phyloP scores from a whole-genome alignment of 2,888 invertebrate genomes.

The Pammene fasciana region DNA sequence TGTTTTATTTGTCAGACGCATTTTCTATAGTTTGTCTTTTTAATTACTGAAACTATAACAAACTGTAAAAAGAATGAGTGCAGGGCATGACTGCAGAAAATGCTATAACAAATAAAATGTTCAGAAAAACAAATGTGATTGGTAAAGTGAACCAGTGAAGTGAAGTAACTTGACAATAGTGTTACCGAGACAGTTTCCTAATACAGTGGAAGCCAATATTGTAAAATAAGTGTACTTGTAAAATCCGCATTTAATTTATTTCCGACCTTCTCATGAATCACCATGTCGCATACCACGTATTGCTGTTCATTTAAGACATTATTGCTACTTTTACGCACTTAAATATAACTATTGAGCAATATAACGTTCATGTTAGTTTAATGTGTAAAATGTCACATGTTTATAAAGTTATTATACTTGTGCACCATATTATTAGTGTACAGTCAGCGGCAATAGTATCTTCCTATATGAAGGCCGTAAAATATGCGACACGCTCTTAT shows the following conservation, averaged over 20 bases:
- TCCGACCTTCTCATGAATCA: too few relatives aligned
- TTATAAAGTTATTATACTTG: too few relatives aligned
- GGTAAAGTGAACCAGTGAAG: background rate
- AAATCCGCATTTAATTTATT: conserved; percentile 7
- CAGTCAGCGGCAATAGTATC: too few relatives aligned
- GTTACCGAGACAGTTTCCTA: background rate
- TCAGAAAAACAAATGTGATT: background rate
- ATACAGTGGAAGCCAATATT: background rate
- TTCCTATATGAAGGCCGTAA: too few relatives aligned
- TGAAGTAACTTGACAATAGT: conserved; percentile 7
- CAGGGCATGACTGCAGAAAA: background rate
- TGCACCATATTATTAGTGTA: too few relatives aligned
- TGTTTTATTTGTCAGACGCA: too few relatives aligned
- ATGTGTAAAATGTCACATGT: too few relatives aligned
- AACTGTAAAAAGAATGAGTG: background rate
- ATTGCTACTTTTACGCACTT: background rate
- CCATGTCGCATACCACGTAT: background rate
- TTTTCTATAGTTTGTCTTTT: background rate
- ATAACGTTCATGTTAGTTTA: too few relatives aligned
- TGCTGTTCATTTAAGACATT: background rate
- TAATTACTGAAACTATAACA: too few relatives aligned
- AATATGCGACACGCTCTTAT: too few relatives aligned
- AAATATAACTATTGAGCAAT: background rate
- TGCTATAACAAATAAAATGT: background rate
- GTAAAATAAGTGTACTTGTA: background rate